These are phyloP conservation scores for Scytalopus superciliaris DNA, from an alignment of 2,113 vertebrate species.

Conservation along the genomic window DNA sequence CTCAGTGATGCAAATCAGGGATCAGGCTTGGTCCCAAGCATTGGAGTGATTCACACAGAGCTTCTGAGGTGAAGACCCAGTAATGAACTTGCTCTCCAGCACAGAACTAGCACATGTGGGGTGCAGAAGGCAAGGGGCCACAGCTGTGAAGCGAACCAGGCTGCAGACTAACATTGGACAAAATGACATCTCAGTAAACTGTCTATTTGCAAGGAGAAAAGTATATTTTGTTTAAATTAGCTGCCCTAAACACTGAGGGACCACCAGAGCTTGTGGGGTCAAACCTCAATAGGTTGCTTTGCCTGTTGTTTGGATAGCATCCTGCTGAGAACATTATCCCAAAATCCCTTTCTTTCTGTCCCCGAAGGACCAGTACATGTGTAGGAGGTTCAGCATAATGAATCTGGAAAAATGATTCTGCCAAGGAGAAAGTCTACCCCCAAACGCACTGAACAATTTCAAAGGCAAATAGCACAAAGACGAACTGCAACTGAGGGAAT, in stretches of 20 bases:
- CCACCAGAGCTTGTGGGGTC: neutral
- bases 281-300: neutral
- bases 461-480: neutral
- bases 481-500: neutral
- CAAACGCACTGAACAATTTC: neutral
- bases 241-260: neutral
- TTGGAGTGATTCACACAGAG: neutral
- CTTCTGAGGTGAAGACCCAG: fast-evolving
- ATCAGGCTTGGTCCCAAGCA: neutral
- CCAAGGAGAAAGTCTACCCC: neutral
- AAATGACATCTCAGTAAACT: neutral
- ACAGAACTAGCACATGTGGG: neutral
- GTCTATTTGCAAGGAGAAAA: neutral
- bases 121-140: neutral
- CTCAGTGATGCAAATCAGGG: neutral
- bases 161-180: neutral
- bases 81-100: neutral
- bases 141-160: neutral
- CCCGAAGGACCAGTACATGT: neutral
- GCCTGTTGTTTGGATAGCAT: neutral
- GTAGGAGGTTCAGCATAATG: neutral
- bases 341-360: neutral
- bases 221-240: neutral
- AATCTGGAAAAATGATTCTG: neutral
- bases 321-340: neutral